These are phyloP conservation scores for Machimus rusticus DNA, from an alignment of 2,888 invertebrate species.

Conservation along the genomic window DNA sequence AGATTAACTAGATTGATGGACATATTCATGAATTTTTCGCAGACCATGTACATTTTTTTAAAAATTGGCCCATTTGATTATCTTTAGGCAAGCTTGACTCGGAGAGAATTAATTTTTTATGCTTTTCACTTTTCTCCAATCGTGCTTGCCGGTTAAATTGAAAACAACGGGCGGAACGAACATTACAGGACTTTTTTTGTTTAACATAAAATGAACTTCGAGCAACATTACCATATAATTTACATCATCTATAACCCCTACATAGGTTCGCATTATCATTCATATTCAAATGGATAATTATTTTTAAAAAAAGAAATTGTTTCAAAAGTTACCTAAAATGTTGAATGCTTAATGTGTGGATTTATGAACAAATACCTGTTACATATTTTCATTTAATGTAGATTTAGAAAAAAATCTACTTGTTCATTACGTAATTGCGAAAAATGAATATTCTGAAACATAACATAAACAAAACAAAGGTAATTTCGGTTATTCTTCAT, in stretches of 20 bases:
- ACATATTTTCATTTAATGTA: not conserved
- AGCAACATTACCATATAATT: not conserved
- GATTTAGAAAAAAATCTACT: not conserved
- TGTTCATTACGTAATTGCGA: not conserved
- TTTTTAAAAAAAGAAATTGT: not conserved
- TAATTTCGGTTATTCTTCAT: no score
- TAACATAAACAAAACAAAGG: no score
- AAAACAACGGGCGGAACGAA: not conserved
- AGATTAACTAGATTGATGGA: not conserved
- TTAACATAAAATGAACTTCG: not conserved
- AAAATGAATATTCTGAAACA: not conserved
- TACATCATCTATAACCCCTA: not conserved
- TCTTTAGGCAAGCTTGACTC: not conserved
- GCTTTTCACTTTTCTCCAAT: not conserved
- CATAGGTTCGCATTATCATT: not conserved
- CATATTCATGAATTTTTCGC: not conserved
- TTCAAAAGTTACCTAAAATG: not conserved
- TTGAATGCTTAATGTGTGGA: not conserved
- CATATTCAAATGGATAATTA: not conserved
- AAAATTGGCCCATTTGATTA: not conserved
- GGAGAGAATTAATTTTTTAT: not conserved
- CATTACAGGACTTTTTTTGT: not conserved
- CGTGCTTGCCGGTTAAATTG: not conserved
- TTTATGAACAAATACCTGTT: not conserved
- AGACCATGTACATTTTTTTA: not conserved